Evolutionary conservation across 2,797 vertebrate genomes (phyloP).

Genomic region (Hydrophis major): DNA sequence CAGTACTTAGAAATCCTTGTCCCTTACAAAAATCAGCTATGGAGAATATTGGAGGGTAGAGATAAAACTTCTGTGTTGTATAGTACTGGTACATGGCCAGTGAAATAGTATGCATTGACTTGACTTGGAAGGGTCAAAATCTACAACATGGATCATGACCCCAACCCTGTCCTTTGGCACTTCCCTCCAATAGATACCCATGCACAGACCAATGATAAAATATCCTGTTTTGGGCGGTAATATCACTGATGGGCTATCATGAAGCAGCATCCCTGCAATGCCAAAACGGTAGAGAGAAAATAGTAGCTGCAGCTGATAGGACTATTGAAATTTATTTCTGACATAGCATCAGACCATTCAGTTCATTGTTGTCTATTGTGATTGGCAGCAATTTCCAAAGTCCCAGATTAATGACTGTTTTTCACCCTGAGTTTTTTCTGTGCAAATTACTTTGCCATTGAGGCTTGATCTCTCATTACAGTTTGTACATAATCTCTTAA

Average conservation of each 20-base stretch:
- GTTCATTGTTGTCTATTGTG: background rate
- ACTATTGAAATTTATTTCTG: background rate
- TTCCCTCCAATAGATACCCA: background rate
- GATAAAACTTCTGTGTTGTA: background rate
- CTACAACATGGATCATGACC: background rate
- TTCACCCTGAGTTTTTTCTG: background rate
- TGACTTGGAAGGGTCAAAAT: background rate
- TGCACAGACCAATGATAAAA: background rate
- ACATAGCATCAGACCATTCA: background rate
- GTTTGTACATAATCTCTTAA: background rate
- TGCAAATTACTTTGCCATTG: background rate
- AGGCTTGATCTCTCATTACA: background rate
- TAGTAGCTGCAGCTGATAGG: background rate
- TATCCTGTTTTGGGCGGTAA: background rate
- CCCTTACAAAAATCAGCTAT: background rate
- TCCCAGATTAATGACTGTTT: background rate
- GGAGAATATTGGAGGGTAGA: background rate
- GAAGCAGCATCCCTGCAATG: background rate
- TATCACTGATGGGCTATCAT: background rate
- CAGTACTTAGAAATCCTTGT: background rate
- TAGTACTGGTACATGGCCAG: background rate
- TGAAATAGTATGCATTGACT: background rate
- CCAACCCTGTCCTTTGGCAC: background rate
- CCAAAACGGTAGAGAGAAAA: background rate
- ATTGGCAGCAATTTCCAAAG: background rate